phyloP scores from a whole-genome alignment of 2,113 vertebrate species.

The Pionites leucogaster region DNA sequence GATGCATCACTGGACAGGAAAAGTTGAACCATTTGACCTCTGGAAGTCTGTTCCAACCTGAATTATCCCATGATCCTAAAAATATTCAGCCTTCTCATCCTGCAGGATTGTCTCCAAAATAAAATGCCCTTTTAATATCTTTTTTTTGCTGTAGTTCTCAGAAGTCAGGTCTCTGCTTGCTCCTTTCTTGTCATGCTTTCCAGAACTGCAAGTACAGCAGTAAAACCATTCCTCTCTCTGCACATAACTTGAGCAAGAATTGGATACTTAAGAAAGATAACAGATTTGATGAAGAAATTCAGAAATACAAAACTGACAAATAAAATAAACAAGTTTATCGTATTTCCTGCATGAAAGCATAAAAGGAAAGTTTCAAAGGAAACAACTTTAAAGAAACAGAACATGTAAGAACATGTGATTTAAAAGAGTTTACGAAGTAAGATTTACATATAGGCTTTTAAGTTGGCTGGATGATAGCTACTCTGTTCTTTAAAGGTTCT shows the following conservation, averaged over 20 bases:
- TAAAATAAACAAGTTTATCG: constrained; percentile 75
- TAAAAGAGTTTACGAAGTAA: constrained; percentile 32
- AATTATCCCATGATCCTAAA: background rate
- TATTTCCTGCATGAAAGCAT: constrained; percentile 60
- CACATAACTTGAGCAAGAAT: constrained; percentile 39
- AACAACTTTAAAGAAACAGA: constrained; percentile 46
- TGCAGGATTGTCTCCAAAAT: background rate
- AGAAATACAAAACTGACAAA: constrained; percentile 74
- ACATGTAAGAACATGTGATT: constrained; percentile 42
- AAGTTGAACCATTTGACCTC: constrained; percentile 1
- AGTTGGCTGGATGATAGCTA: constrained; percentile 3
- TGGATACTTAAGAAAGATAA: constrained; percentile 70
- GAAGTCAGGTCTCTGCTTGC: background rate
- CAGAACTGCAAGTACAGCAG: background rate
- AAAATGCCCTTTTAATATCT: background rate
- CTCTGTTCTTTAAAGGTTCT: constrained; percentile 6
- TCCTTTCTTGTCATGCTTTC: background rate
- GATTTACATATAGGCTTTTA: constrained; percentile 56
- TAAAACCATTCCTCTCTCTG: background rate
- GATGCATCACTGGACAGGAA: background rate
- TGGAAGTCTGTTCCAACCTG: background rate
- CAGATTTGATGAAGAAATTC: constrained; percentile 72
- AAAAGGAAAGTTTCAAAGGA: constrained; percentile 61
- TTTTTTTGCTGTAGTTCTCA: background rate
- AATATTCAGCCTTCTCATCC: background rate